These are phyloP conservation scores for Bergia puertoricense DNA, from an alignment of 92 coral and sea anemone species.

Conservation along the genomic window DNA sequence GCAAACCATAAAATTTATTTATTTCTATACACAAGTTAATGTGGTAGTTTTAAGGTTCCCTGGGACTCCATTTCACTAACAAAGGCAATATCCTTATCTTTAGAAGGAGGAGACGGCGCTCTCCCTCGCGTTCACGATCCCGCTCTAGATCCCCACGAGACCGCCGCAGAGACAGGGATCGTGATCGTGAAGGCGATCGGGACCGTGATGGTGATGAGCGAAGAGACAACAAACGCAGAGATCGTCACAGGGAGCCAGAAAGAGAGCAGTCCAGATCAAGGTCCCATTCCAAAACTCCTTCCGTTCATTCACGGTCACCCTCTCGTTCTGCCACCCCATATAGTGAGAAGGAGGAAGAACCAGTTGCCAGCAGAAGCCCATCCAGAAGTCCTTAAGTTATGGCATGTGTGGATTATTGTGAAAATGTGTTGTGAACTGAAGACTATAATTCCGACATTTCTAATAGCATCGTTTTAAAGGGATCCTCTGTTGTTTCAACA, in stretches of 20 bases:
- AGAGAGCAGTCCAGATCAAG: conserved; percentile 70
- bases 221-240: conserved; percentile 31
- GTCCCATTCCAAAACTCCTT: conserved; percentile 54
- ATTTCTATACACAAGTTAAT: too few species aligned
- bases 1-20: too few species aligned
- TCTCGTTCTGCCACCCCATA: conserved; percentile 36
- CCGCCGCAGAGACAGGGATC: conserved; percentile 29
- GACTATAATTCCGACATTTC: neutral
- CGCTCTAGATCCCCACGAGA: conserved; percentile 62
- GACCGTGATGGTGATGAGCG: conserved; percentile 33
- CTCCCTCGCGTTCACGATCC: conserved; percentile 66
- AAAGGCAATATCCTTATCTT: neutral
- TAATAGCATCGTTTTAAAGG: neutral
- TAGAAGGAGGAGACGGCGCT: conserved; percentile 48
- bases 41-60: too few species aligned
- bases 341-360: conserved; percentile 74
- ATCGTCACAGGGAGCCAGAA: conserved; percentile 42
- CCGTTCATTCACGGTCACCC: conserved; percentile 54
- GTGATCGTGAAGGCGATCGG: conserved; percentile 3
- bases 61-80: too few species aligned
- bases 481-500: too few species aligned
- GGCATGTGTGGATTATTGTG: neutral
- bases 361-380: conserved; percentile 58
- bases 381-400: conserved; percentile 46
- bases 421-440: neutral